phyloP scores from a whole-genome alignment of 2,113 vertebrate genomes.

The Monopterus albus region DNA sequence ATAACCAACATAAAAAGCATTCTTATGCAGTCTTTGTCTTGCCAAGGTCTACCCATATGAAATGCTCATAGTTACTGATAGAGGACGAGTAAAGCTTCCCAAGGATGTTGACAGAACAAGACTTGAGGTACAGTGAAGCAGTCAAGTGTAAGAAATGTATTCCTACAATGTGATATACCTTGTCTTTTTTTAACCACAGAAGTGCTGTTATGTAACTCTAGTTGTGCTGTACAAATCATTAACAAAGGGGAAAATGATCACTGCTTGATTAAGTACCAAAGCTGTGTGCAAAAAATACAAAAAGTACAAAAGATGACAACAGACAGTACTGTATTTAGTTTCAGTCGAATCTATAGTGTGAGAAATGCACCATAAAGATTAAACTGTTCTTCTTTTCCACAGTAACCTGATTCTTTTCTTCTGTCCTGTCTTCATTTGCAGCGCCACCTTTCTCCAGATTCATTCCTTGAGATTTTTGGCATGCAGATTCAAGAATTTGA shows the following conservation, averaged over 20 bases:
- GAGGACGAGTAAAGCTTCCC: constrained; percentile 93
- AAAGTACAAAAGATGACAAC: too few species aligned
- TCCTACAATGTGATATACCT: neutral
- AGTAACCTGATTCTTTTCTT: neutral
- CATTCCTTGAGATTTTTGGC: constrained; percentile 92
- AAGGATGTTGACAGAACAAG: constrained; percentile 95
- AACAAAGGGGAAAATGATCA: neutral
- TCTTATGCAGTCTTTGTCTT: constrained; percentile 65
- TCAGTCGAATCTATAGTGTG: too few species aligned
- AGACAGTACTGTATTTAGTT: too few species aligned
- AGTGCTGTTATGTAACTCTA: neutral
- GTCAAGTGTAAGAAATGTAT: neutral
- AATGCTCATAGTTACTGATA: constrained; percentile 91
- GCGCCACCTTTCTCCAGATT: constrained; percentile 92
- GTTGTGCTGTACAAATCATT: too few species aligned
- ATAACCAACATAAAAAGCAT: constrained; percentile 40
- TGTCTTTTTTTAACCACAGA: neutral
- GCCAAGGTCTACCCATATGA: constrained; percentile 96
- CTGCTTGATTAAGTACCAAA: too few species aligned
- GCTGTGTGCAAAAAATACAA: too few species aligned
- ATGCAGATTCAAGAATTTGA: constrained; percentile 95
- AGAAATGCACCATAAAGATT: too few species aligned
- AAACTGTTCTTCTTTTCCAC: too few species aligned
- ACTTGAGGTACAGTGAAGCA: constrained; percentile 92
- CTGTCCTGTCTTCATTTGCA: constrained; percentile 63